Evolutionary conservation across 2,113 vertebrate species (phyloP), one percentile per base, ranked within the genome.

Genomic region (Egretta garzetta): DNA sequence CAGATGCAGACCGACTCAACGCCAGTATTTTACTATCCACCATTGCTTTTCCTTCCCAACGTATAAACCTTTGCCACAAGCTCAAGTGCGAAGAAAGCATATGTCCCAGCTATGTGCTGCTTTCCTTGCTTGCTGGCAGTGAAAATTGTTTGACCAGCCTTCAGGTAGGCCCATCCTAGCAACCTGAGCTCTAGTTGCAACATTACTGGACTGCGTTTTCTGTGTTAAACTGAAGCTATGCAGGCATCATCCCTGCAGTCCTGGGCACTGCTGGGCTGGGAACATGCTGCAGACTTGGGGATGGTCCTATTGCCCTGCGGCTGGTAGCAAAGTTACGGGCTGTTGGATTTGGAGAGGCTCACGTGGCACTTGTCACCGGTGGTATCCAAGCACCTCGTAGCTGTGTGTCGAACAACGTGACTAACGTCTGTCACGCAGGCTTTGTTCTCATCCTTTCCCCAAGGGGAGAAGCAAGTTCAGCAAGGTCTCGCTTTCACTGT

Each of bases 321-420:
- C 53, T 62, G 47, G 11, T 33, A 49, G 52, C 35, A 49, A 43
- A 77, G 39, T 33, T 21, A 72, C 0, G 1, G 53, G 30, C 59
- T 33, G 19, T 23, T 91, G 58, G 80, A 47, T 84, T 76, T 67
- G 75, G 19, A 59, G 37, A 14, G 11, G 22, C n/a, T 95, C 24
- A 15, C 2, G 0, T 0, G 1, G 30, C 32, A 19, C n/a, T 70
- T 0, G 1, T 45, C 30, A 14, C 39, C 1, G 2, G 58, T 7
- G 6, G 37, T 41, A 30, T 47, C 53, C 0, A 0, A 77, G 70
- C 8, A 3, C 39, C 73, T 68, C 63, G 72, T 23, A 47, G 47
- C 15, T 67, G 7, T 50, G 26, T 50, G 39, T 41, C 2, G 3
- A 68, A 41, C 23, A 66, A 37, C 0, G 0, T 74, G 80, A 87